phyloP scores from a whole-genome alignment of 2,888 invertebrate species.

The Drosophila siamana region DNA sequence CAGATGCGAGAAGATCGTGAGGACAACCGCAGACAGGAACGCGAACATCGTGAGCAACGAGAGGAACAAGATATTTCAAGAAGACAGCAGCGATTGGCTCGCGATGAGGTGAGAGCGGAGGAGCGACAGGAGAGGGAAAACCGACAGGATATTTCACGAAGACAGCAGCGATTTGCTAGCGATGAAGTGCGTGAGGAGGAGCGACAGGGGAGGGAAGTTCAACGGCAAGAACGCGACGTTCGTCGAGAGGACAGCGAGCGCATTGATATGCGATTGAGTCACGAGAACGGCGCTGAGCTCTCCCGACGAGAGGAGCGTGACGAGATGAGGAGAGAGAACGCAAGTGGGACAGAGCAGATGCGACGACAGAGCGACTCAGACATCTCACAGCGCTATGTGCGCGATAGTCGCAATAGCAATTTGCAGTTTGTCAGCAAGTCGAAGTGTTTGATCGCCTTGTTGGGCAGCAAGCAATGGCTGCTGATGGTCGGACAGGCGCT shows the following conservation, averaged over 20 bases:
- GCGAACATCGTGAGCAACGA: not conserved
- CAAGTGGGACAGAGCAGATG: not conserved
- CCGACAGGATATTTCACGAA: no score
- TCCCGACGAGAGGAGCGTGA: not conserved
- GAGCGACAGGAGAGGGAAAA: not conserved
- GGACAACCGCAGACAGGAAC: not conserved
- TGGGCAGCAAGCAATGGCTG: conserved; percentile 46
- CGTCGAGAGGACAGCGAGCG: conserved; percentile 9
- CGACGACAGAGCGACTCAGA: not conserved
- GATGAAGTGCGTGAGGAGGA: not conserved
- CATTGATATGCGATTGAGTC: not conserved
- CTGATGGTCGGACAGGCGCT: conserved; percentile 50
- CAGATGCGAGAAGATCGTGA: not conserved
- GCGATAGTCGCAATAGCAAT: not conserved
- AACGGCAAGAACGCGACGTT: not conserved
- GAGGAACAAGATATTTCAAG: not conserved
- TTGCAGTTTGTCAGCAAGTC: not conserved
- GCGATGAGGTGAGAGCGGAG: not conserved
- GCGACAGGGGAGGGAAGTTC: not conserved
- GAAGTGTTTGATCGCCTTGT: conserved; percentile 34
- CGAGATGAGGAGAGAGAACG: not conserved
- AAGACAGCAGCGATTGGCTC: not conserved
- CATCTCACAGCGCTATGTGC: not conserved
- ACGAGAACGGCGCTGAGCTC: no score
- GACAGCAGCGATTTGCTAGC: not conserved